phyloP scores from a whole-genome alignment of 2,888 invertebrate genomes.

The Cactoblastis cactorum region DNA sequence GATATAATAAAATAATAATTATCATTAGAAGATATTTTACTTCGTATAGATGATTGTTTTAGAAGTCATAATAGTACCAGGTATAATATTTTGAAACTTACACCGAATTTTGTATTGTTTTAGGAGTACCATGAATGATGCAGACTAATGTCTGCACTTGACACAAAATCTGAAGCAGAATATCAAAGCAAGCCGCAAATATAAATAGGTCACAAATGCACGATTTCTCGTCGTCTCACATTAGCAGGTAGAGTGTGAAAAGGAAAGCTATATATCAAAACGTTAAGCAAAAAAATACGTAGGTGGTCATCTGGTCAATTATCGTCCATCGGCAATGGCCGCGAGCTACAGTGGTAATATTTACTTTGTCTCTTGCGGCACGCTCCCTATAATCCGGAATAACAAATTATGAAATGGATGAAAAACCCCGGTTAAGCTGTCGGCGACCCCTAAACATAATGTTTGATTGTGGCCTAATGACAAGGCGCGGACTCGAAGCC shows the following conservation, averaged over 20 bases:
- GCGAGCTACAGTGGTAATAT: slow-evolving; percentile 48
- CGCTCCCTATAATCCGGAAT: slow-evolving; percentile 72
- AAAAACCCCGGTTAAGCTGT: slow-evolving; percentile 76
- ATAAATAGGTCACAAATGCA: slow-evolving; percentile 9
- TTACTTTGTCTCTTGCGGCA: slow-evolving; percentile 74
- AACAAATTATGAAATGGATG: slow-evolving; percentile 77
- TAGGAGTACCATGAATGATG: too few relatives aligned
- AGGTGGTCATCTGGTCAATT: slow-evolving; percentile 38
- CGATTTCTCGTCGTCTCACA: background rate
- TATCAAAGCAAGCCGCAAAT: slow-evolving; percentile 1
- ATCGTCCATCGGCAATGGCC: slow-evolving; percentile 40
- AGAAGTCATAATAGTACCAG: too few relatives aligned
- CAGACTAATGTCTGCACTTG: too few relatives aligned
- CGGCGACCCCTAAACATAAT: slow-evolving; percentile 77
- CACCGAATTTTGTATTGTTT: too few relatives aligned
- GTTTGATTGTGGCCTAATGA: slow-evolving; percentile 77
- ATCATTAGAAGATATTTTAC: too few relatives aligned
- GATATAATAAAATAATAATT: too few relatives aligned
- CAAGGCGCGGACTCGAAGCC: slow-evolving; percentile 71
- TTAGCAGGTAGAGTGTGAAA: slow-evolving; percentile 13
- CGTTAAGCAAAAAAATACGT: slow-evolving; percentile 9
- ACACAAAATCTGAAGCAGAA: background rate
- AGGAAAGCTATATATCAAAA: slow-evolving; percentile 12
- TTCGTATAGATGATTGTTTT: too few relatives aligned
- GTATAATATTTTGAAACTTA: too few relatives aligned